A percentile compares a stretch with the other conserved stretches of the same genome.
Evolutionary conservation across 1,140 invertebrate genomes (phyloP).

Genomic region (Catajapyx aquilonaris): DNA sequence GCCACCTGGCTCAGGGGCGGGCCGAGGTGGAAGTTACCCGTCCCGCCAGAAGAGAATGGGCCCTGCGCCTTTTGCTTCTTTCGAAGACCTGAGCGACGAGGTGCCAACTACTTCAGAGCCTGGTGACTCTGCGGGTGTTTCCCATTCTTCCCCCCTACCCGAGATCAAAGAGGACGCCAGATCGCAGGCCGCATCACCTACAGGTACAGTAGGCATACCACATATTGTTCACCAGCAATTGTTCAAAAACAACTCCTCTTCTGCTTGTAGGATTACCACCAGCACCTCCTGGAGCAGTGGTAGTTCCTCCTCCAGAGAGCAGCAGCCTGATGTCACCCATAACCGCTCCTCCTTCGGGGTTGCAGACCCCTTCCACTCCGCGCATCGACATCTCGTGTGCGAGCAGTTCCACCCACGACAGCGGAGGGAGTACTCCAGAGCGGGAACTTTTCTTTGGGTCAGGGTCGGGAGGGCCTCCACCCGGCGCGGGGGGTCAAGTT

Average conservation of each 20-base stretch:
- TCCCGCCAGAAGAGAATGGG: conserved; percentile 47
- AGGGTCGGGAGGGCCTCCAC: too few species aligned
- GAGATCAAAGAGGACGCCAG: conserved; percentile 39
- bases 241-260: too few species aligned
- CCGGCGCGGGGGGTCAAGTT: too few species aligned
- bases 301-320: too few species aligned
- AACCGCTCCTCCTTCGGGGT: conserved; percentile 15
- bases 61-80: conserved; percentile 77
- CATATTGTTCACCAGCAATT: too few species aligned
- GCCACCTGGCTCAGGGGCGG: too few species aligned
- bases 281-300: too few species aligned
- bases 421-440: conserved; percentile 56
- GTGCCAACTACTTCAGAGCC: too few species aligned
- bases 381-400: conserved; percentile 70
- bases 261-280: too few species aligned
- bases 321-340: too few species aligned
- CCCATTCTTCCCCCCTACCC: conserved; percentile 26
- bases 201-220: too few species aligned
- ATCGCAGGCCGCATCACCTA: too few species aligned
- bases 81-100: conserved; percentile 73
- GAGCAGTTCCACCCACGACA: conserved; percentile 64
- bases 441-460: conserved; percentile 36
- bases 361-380: conserved; percentile 48
- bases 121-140: conserved; percentile 27
- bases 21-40: conserved; percentile 21